Conservation (phyloP, 2,888 invertebrate genomes). For the Dichetophora obliterata region DNA sequence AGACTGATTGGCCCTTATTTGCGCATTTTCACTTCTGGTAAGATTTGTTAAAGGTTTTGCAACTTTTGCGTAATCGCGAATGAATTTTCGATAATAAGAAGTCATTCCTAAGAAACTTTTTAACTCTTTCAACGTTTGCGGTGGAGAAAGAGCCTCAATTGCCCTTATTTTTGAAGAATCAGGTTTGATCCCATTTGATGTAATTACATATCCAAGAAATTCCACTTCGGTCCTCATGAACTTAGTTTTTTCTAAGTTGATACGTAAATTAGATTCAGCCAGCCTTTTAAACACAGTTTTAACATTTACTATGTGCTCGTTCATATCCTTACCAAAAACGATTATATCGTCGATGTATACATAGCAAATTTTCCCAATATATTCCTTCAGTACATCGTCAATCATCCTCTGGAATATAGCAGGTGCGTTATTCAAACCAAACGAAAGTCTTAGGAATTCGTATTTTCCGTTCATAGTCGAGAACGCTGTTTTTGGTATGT, state of each 20-base stretch:
- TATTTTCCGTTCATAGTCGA: too few relatives aligned
- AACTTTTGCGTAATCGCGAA: slow-evolving; percentile 40
- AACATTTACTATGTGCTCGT: slow-evolving; percentile 25
- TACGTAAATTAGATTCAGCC: slow-evolving; percentile 27
- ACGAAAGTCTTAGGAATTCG: too few relatives aligned
- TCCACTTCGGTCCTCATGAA: slow-evolving; percentile 36
- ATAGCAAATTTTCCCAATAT: too few relatives aligned
- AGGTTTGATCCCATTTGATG: slow-evolving; percentile 16
- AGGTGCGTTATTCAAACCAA: too few relatives aligned
- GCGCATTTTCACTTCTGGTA: slow-evolving; percentile 42
- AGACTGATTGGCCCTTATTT: slow-evolving; percentile 39
- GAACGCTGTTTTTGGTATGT: too few relatives aligned
- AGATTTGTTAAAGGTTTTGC: slow-evolving; percentile 47
- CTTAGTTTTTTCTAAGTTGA: slow-evolving; percentile 33
- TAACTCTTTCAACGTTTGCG: slow-evolving; percentile 40
- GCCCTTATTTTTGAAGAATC: slow-evolving; percentile 8
- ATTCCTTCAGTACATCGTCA: too few relatives aligned
- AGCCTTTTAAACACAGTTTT: slow-evolving; percentile 26
- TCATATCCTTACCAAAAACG: too few relatives aligned
- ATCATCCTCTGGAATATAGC: too few relatives aligned
- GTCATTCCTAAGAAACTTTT: slow-evolving; percentile 40
- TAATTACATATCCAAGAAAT: slow-evolving; percentile 41
- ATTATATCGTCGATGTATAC: too few relatives aligned
- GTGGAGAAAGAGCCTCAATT: slow-evolving; percentile 32
- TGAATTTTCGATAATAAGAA: slow-evolving; percentile 45